Conservation (phyloP, 2,113 vertebrate genomes). For the Solea senegalensis region DNA sequence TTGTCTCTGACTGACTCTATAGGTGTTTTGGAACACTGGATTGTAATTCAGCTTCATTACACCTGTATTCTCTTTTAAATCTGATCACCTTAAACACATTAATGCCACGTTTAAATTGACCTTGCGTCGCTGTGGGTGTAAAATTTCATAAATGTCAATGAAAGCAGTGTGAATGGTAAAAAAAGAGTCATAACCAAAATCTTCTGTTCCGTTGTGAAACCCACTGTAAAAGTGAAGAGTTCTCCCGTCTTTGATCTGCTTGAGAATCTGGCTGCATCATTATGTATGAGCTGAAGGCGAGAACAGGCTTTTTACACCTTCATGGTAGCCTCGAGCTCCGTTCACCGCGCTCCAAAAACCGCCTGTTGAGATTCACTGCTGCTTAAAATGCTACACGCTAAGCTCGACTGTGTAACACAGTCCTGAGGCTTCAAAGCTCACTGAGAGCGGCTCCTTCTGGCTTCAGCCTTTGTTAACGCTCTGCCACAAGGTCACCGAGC, state of each 20-base stretch:
- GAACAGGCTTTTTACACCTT: slow-evolving; percentile 53
- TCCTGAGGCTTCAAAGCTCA: slow-evolving; percentile 49
- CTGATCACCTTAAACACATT: background rate
- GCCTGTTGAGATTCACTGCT: slow-evolving; percentile 60
- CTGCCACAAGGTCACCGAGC: slow-evolving; percentile 62
- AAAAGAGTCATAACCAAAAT: background rate
- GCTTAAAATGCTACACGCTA: slow-evolving; percentile 66
- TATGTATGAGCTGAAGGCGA: slow-evolving; percentile 31
- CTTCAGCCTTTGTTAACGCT: slow-evolving; percentile 48
- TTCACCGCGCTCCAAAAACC: slow-evolving; percentile 26
- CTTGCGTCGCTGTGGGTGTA: background rate
- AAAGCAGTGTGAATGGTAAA: too few species aligned
- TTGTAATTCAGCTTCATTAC: background rate
- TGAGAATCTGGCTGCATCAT: slow-evolving; percentile 30
- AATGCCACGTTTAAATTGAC: background rate
- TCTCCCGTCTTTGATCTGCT: slow-evolving; percentile 25
- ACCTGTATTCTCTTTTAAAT: background rate
- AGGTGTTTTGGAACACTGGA: too few species aligned
- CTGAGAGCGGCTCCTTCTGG: slow-evolving; percentile 52
- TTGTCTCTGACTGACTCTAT: too few species aligned
- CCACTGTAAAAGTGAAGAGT: slow-evolving; percentile 18
- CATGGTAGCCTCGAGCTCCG: slow-evolving; percentile 41
- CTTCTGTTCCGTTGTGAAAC: slow-evolving; percentile 3
- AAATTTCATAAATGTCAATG: slow-evolving; percentile 8
- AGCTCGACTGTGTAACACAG: slow-evolving; percentile 50